A percentile compares a stretch with the other conserved stretches of the same genome.
Conservation (phyloP, 23 tunicate species). For the Oikopleura dioica region DNA sequence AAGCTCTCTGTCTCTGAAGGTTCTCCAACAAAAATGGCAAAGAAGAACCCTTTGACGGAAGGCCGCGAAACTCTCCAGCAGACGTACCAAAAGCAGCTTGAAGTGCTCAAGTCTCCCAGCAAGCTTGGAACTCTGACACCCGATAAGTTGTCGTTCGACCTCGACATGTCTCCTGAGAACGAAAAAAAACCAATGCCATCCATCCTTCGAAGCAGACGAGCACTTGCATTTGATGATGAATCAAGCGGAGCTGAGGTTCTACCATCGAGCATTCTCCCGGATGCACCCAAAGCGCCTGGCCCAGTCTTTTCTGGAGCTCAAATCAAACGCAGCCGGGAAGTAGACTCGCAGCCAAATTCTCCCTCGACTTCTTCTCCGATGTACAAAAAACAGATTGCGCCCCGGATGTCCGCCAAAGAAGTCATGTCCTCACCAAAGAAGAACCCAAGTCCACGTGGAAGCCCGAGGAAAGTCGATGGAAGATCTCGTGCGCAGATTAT, state of each 20-base stretch:
- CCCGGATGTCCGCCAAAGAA: not conserved
- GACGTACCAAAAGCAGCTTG: not conserved
- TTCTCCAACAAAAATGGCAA: not conserved
- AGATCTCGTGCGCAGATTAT: not conserved
- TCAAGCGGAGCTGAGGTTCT: not conserved
- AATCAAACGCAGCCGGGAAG: not conserved
- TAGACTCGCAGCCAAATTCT: conserved; percentile 4
- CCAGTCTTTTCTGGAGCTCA: too few species aligned
- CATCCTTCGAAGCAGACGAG: not conserved
- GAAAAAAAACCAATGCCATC: not conserved
- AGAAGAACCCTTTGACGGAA: not conserved
- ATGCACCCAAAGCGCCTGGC: too few species aligned
- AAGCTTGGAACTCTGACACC: not conserved
- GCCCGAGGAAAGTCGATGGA: not conserved
- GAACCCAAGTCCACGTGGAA: not conserved
- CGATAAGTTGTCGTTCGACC: not conserved
- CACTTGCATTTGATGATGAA: not conserved
- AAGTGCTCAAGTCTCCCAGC: not conserved
- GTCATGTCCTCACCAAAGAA: not conserved
- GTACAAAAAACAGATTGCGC: not conserved
- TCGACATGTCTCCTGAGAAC: not conserved
- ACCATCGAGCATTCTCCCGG: too few species aligned
- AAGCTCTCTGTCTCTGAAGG: not conserved
- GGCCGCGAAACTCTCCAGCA: not conserved
- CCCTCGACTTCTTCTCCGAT: conserved; percentile 9